Evolutionary conservation across 2,888 invertebrate species (phyloP), one percentile per base, ranked within the genome.

Genomic region (Podotricha telesiphe): DNA sequence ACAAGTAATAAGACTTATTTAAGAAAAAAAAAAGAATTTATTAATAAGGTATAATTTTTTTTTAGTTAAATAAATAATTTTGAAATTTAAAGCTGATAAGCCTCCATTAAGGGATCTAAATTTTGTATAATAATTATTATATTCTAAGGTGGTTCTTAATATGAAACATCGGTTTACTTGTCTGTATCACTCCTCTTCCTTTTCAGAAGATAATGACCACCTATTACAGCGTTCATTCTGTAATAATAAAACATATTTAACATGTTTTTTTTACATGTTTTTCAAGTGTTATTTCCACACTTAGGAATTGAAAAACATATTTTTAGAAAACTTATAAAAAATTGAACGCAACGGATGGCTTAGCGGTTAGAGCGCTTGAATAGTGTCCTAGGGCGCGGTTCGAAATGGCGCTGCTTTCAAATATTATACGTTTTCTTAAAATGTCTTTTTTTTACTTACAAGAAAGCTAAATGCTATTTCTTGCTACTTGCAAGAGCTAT

Each of bases 401-500:
- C n/a, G n/a, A n/a, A n/a, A n/a, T n/a, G n/a, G n/a, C n/a, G n/a
- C n/a, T n/a, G n/a, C n/a, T n/a, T n/a, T n/a, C n/a, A n/a, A n/a
- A n/a, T n/a, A n/a, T n/a, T n/a, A n/a, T n/a, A n/a, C n/a, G n/a
- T n/a, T n/a, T n/a, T n/a, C n/a, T n/a, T n/a, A n/a, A n/a, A n/a
- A n/a, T n/a, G n/a, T n/a, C n/a, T n/a, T n/a, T n/a, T n/a, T n/a
- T 28, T 4, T 28, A 91, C 91, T 91, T 73, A 91, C 92, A 91
- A 63, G 48, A 89, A 73, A 74, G 86, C 85, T 79, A 81, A 80
- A 76, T 88, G 91, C 84, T 91, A 91, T 89, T 92, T 95, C 82
- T 80, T 94, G 88, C 90, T 93, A 86, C 94, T 94, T 37, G 95
- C 94, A 78, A 98, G 93, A 64, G 97, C 97, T 76, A 98, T 94